Evolutionary conservation across 1,140 invertebrate species (phyloP).

Genomic region (Pristionchus pacificus): DNA sequence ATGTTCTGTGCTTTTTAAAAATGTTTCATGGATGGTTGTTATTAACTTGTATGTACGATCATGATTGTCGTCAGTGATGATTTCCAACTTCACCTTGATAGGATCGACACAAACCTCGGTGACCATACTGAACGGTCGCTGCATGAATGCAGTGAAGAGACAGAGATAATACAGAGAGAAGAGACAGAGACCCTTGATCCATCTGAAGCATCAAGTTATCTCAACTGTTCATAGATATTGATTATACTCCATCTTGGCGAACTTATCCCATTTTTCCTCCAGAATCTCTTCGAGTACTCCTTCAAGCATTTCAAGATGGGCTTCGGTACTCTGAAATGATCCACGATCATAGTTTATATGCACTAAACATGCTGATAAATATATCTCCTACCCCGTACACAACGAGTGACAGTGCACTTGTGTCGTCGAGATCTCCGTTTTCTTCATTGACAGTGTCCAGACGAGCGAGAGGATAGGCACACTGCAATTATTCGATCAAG

Average conservation of each 20-base stretch:
- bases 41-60: too few relatives aligned
- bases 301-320: slow-evolving; percentile 90
- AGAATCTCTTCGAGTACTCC: slow-evolving; percentile 87
- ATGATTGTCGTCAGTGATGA: too few relatives aligned
- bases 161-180: slow-evolving; percentile 50
- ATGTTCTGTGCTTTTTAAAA: too few relatives aligned
- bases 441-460: slow-evolving; percentile 90
- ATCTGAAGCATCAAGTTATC: slow-evolving; percentile 26
- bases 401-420: slow-evolving; percentile 92
- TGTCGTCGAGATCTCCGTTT: slow-evolving; percentile 84
- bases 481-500: too few relatives aligned
- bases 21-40: too few relatives aligned
- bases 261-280: slow-evolving; percentile 86
- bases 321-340: slow-evolving; percentile 74
- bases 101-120: too few relatives aligned
- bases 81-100: too few relatives aligned
- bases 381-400: slow-evolving; percentile 78
- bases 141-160: slow-evolving; percentile 50
- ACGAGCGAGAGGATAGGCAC: slow-evolving; percentile 87
- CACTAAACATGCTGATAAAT: not conserved
- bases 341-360: not conserved
- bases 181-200: slow-evolving; percentile 42
- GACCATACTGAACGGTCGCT: slow-evolving; percentile 49
- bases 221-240: too few relatives aligned
- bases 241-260: slow-evolving; percentile 44